phyloP scores from a whole-genome alignment of 2,113 vertebrate species.

The Protobothrops mucrosquamatus region DNA sequence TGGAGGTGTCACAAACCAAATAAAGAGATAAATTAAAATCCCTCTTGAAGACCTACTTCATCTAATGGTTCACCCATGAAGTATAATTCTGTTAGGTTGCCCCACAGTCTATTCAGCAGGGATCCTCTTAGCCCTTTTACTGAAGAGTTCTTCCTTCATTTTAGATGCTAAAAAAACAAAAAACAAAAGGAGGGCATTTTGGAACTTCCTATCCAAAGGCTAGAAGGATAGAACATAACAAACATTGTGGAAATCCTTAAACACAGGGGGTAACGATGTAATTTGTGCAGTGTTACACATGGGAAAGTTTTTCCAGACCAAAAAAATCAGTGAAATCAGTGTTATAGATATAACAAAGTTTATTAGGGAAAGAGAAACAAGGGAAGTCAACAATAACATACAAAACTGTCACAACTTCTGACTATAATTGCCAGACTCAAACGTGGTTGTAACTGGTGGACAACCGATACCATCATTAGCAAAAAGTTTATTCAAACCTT shows the following conservation, averaged over 20 bases:
- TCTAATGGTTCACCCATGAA: neutral
- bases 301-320: neutral
- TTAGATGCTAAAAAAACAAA: neutral
- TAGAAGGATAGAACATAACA: neutral
- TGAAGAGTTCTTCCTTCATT: neutral
- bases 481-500: neutral
- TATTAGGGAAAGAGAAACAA: neutral
- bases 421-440: neutral
- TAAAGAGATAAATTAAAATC: neutral
- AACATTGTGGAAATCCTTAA: neutral
- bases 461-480: neutral
- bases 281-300: neutral
- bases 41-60: neutral
- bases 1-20: neutral
- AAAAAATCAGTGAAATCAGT: neutral
- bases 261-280: neutral
- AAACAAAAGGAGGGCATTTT: neutral
- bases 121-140: neutral
- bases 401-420: neutral
- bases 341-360: neutral
- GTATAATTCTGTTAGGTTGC: neutral
- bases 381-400: neutral
- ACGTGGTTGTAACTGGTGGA: neutral
- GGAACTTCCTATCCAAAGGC: neutral
- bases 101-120: neutral